Percentiles rank a stretch among this genome's conserved stretches.
phyloP scores from a whole-genome alignment of 2,797 vertebrate species.

The Chiroxiphia lanceolata region DNA sequence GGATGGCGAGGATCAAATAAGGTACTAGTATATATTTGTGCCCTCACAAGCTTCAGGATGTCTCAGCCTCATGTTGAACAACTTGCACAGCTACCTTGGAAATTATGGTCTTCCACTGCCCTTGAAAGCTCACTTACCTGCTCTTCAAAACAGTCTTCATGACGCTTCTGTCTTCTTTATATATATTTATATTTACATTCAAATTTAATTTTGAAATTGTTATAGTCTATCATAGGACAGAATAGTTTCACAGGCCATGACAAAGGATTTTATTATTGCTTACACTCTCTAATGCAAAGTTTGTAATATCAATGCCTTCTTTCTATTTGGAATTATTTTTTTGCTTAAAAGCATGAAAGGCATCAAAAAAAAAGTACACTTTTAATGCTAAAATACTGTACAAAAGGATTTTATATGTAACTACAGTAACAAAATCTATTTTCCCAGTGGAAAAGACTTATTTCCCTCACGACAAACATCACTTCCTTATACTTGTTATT shows the following conservation, averaged over 20 bases:
- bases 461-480: conserved; percentile 37
- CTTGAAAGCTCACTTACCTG: not conserved
- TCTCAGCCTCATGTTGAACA: not conserved
- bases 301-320: not conserved
- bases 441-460: conserved; percentile 2
- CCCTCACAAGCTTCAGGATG: not conserved
- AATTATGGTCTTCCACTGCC: not conserved
- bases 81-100: not conserved
- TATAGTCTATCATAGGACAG: not conserved
- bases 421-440: not conserved
- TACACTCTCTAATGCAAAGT: not conserved
- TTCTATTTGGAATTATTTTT: not conserved
- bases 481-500: conserved; percentile 21
- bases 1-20: not conserved
- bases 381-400: not conserved
- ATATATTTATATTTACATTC: not conserved
- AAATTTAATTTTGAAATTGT: not conserved
- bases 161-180: not conserved
- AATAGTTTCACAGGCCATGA: not conserved
- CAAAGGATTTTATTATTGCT: not conserved
- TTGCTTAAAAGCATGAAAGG: not conserved
- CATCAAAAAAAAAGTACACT: not conserved
- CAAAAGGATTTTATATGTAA: not conserved
- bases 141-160: not conserved
- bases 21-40: not conserved